Evolutionary conservation across 2,797 vertebrate species (phyloP).

Genomic region (Coregonus ussuriensis): DNA sequence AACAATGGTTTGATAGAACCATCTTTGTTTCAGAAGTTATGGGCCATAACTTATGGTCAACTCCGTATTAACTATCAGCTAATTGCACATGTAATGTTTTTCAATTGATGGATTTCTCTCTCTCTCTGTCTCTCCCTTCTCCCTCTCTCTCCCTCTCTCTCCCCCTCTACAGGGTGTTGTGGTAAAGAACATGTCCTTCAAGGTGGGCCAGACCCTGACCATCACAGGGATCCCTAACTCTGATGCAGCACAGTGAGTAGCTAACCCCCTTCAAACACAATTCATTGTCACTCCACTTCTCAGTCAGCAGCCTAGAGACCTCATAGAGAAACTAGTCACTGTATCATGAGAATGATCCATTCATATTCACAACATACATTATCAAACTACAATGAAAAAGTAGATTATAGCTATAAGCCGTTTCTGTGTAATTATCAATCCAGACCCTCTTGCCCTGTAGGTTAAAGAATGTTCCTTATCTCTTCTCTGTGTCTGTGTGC

Average conservation of each 20-base stretch:
- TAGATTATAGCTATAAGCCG: too few species aligned
- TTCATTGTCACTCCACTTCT: background rate
- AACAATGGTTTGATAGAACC: background rate
- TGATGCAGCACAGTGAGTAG: slow-evolving; percentile 68
- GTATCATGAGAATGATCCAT: background rate
- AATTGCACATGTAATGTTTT: background rate
- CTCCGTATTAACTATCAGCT: background rate
- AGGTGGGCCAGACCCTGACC: slow-evolving; percentile 74
- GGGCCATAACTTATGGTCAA: background rate
- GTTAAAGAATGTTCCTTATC: background rate
- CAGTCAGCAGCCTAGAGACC: background rate
- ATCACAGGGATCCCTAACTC: slow-evolving; percentile 62
- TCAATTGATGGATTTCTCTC: background rate
- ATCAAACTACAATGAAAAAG: background rate
- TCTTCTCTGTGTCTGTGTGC: background rate
- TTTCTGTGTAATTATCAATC: too few species aligned
- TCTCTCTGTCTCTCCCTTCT: background rate
- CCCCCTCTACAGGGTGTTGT: slow-evolving; percentile 58
- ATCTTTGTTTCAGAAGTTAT: background rate
- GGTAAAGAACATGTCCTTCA: slow-evolving; percentile 79
- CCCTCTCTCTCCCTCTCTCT: background rate
- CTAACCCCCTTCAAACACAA: background rate
- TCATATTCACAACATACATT: background rate
- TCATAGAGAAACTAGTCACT: background rate
- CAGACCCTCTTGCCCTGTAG: background rate